Percentiles rank a stretch among this genome's conserved stretches.
phyloP scores from a whole-genome alignment of 2,797 vertebrate species.

The Lepus oiostolus region DNA sequence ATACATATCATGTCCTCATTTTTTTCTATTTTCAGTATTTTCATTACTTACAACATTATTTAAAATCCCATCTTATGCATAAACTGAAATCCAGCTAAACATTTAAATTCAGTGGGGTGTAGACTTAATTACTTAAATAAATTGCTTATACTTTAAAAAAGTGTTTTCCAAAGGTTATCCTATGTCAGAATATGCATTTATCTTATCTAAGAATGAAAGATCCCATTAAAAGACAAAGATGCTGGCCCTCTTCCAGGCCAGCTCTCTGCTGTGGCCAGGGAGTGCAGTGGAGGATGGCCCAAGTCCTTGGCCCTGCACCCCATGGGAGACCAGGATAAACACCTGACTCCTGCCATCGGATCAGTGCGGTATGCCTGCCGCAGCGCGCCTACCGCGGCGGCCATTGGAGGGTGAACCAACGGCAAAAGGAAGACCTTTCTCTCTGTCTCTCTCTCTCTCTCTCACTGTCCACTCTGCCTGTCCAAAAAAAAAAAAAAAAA shows the following conservation, averaged over 20 bases:
- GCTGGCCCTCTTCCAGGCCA: background rate
- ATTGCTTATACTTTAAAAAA: constrained; percentile 31
- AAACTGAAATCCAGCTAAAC: constrained; percentile 47
- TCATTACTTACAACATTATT: background rate
- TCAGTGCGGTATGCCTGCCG: too few species aligned
- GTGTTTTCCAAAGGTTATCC: constrained; percentile 10
- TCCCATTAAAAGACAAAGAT: constrained; percentile 50
- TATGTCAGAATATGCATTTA: constrained; percentile 25
- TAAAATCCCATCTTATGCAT: constrained; percentile 23
- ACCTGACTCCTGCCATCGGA: too few species aligned
- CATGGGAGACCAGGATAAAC: too few species aligned
- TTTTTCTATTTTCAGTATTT: constrained; percentile 47
- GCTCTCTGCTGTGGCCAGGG: too few species aligned
- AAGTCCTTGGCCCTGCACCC: too few species aligned
- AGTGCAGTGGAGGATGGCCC: too few species aligned
- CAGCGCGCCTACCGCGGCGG: too few species aligned
- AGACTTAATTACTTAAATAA: constrained; percentile 22
- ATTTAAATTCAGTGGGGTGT: background rate
- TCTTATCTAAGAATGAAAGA: constrained; percentile 15
- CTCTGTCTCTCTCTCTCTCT: too few species aligned
- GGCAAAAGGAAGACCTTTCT: too few species aligned
- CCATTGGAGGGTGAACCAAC: too few species aligned
- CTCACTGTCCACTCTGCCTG: too few species aligned
- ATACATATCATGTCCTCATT: constrained; percentile 40
- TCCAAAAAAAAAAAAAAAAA: too few species aligned